A percentile compares a stretch with the other conserved stretches of the same genome.
phyloP scores from a whole-genome alignment of 2,797 vertebrate genomes.

The Numenius phaeopus region DNA sequence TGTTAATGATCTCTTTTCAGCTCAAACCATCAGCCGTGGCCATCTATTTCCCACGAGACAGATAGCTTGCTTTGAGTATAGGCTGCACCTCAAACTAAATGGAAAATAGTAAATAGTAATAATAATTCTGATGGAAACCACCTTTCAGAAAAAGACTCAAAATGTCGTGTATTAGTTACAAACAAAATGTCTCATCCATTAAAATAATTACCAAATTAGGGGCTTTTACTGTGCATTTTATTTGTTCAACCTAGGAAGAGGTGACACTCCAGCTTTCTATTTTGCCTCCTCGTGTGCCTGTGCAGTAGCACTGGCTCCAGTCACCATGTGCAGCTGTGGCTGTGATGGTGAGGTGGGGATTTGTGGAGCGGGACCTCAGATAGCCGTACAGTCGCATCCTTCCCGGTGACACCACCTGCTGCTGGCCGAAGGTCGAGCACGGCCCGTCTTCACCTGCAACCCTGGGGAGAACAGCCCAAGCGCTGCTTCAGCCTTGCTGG shows the following conservation, averaged over 20 bases:
- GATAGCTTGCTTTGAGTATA: neutral
- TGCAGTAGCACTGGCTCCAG: neutral
- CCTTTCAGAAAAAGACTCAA: neutral
- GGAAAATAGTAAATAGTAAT: neutral
- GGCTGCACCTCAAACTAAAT: neutral
- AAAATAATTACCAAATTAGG: neutral
- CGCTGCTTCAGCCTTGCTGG: neutral
- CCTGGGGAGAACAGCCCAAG: neutral
- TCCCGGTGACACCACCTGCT: rapidly evolving
- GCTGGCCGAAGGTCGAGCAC: neutral
- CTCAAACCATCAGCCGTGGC: neutral
- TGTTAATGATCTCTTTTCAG: constrained; percentile 37
- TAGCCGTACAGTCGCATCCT: rapidly evolving
- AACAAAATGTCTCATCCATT: neutral
- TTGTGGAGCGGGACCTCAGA: neutral
- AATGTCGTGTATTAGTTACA: neutral
- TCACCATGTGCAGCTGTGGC: neutral
- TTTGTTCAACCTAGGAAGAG: neutral
- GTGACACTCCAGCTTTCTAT: neutral
- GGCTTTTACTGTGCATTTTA: neutral
- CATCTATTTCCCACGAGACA: neutral
- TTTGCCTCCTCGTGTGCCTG: rapidly evolving
- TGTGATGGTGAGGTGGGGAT: neutral
- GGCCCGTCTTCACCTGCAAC: neutral
- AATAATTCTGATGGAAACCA: neutral